Evolutionary conservation across 2,797 vertebrate species (phyloP).

Genomic region (Calcarius lapponicus): DNA sequence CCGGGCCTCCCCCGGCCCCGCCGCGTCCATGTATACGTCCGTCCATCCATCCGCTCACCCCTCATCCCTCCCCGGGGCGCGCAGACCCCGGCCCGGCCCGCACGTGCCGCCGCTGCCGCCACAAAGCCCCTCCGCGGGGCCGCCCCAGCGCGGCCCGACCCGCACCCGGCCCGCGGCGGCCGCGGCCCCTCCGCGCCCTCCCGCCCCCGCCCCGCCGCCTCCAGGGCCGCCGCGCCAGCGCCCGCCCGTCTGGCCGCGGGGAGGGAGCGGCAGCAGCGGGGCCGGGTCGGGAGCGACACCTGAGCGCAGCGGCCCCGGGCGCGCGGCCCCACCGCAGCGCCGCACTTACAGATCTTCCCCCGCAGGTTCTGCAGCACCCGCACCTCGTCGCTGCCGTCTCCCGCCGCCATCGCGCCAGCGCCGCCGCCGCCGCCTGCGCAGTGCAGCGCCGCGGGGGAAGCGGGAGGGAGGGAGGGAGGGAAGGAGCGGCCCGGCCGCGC

Average conservation of each 20-base stretch:
- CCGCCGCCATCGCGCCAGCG: constrained; percentile 57
- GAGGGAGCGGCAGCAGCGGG: neutral
- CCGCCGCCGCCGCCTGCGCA: constrained; percentile 9
- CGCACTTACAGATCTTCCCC: constrained; percentile 95
- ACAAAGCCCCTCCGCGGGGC: neutral
- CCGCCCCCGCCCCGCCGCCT: neutral
- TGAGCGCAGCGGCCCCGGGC: neutral
- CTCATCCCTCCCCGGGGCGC: neutral
- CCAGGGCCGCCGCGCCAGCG: neutral
- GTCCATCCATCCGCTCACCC: neutral
- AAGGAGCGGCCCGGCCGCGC: neutral
- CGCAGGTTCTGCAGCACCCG: constrained; percentile 93
- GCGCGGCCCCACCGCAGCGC: neutral
- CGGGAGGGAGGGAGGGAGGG: neutral
- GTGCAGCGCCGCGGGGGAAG: neutral
- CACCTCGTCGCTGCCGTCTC: constrained; percentile 76
- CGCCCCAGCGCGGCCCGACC: neutral
- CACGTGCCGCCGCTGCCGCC: neutral
- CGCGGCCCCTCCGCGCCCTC: neutral
- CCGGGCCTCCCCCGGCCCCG: neutral
- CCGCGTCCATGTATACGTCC: neutral
- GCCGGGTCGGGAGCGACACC: neutral
- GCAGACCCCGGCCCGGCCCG: neutral
- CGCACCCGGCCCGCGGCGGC: neutral
- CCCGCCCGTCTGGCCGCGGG: neutral